Conservation (phyloP, 2,113 vertebrate species). For the Gobio gobio region DNA sequence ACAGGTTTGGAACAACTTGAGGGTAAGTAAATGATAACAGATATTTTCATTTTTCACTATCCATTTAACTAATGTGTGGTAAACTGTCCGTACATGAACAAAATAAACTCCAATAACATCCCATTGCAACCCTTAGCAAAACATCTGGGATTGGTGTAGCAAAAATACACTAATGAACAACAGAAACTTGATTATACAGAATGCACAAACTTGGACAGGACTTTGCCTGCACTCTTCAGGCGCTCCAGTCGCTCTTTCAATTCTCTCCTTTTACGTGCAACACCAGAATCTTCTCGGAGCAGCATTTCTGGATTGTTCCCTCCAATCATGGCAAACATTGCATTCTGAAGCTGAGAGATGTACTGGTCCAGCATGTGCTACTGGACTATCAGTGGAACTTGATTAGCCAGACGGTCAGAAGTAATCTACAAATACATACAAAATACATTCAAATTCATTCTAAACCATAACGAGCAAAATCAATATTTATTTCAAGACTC, state of each 20-base stretch:
- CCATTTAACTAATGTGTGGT: background rate
- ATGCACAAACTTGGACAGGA: conserved; percentile 63
- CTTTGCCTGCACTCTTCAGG: conserved; percentile 65
- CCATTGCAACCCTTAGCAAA: background rate
- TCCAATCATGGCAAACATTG: conserved; percentile 64
- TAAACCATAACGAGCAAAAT: background rate
- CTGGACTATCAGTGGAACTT: conserved; percentile 76
- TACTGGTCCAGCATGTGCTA: conserved; percentile 70
- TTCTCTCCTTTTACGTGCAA: conserved; percentile 58
- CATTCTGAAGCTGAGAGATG: conserved; percentile 60
- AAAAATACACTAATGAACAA: background rate
- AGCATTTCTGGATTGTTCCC: conserved; percentile 57
- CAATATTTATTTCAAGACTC: too few species aligned
- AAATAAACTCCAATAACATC: background rate
- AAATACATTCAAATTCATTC: background rate
- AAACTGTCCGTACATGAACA: background rate
- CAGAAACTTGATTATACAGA: conserved; percentile 19
- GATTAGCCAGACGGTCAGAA: conserved; percentile 69
- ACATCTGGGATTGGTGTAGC: background rate
- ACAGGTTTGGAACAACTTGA: too few species aligned
- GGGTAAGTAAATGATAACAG: too few species aligned
- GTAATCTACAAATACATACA: conserved; percentile 64
- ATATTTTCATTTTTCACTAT: too few species aligned
- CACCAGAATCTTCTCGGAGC: conserved; percentile 66
- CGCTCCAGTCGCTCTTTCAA: conserved; percentile 61